Evolutionary conservation across 1,140 invertebrate species (phyloP), one percentile per base, ranked within the genome.

Genomic region (Penaeus vannamei): DNA sequence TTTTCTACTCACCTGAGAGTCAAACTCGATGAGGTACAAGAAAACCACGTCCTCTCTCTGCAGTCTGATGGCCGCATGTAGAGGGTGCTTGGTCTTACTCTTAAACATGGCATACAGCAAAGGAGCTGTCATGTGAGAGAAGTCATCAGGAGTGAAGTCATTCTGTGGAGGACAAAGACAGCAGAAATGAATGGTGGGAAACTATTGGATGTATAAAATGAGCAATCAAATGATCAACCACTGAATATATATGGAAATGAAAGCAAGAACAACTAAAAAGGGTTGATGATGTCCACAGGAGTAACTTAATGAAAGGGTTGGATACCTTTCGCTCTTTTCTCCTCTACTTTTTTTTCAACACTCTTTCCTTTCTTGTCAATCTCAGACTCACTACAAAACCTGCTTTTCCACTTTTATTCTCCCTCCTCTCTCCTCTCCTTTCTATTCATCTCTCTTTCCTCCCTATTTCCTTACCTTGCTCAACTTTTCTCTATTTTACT

Each of bases 21-120:
- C 96, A 93, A 97, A 97, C 93, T 99, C 98, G 72, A 98, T 96
- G 53, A 99, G 94, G 92, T 97, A 99, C 22, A 99, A 94, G 93
- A 98, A 98, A 0, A 99, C 97, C 14, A 99, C 98, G 93, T 99
- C 98, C 92, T 99, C 98, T 32, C 98, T 93, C 92, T 96, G 93
- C 4, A 98, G 94, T 89, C 96, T 93, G 12, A 99, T 97, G 60
- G 98, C 97, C 29, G 96, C 96, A 93, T 99, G 98, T 14, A 99
- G 93, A 10, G 97, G 97, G 93, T 96, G 96, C 91, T 96, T 95
- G 7, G 97, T 97, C 93, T 98, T 99, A 82, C 95, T 95, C 93
- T 98, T 98, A 87, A 99, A 94, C 95, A 99, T 97, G 91, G 96
- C 95, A 92, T 97, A 98, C 23, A 99, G 93, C 29, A 99, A 93